phyloP scores from a whole-genome alignment of 2,113 vertebrate species.

The Epinephelus moara region DNA sequence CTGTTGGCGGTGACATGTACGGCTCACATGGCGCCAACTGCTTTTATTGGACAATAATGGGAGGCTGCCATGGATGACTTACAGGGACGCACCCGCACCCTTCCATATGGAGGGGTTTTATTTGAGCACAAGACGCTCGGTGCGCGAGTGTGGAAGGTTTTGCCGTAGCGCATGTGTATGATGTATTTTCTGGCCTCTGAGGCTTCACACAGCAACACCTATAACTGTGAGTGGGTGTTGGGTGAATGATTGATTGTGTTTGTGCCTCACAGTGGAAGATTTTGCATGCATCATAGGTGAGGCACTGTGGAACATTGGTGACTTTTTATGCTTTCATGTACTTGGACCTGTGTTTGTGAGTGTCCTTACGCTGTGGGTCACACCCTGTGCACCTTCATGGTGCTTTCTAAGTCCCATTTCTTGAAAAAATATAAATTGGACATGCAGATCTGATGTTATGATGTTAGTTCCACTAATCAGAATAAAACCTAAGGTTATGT shows the following conservation, averaged over 20 bases:
- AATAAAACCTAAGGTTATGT: not conserved
- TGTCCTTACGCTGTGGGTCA: not conserved
- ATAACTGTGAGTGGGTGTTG: conserved; percentile 35
- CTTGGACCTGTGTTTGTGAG: not conserved
- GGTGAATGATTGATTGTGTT: conserved; percentile 45
- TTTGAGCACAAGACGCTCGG: conserved; percentile 24
- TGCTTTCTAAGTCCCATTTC: not conserved
- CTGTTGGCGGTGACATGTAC: conserved; percentile 58
- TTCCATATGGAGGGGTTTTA: conserved; percentile 53
- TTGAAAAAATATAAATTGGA: not conserved
- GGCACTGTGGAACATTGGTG: conserved; percentile 14
- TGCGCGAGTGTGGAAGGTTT: conserved; percentile 24
- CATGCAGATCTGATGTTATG: not conserved
- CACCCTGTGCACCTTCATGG: not conserved
- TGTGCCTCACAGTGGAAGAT: conserved; percentile 23
- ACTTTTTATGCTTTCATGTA: not conserved
- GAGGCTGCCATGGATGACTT: conserved; percentile 71
- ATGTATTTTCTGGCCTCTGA: conserved; percentile 45
- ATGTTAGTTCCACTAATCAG: not conserved
- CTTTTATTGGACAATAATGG: conserved; percentile 79
- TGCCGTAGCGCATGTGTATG: conserved; percentile 9
- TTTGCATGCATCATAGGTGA: conserved; percentile 27
- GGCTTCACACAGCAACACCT: conserved; percentile 33
- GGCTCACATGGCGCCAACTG: conserved; percentile 64
- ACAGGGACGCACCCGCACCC: conserved; percentile 59